Base-by-base conservation (phyloP, 2,113 vertebrate species). In the Sylvietta virens region DNA sequence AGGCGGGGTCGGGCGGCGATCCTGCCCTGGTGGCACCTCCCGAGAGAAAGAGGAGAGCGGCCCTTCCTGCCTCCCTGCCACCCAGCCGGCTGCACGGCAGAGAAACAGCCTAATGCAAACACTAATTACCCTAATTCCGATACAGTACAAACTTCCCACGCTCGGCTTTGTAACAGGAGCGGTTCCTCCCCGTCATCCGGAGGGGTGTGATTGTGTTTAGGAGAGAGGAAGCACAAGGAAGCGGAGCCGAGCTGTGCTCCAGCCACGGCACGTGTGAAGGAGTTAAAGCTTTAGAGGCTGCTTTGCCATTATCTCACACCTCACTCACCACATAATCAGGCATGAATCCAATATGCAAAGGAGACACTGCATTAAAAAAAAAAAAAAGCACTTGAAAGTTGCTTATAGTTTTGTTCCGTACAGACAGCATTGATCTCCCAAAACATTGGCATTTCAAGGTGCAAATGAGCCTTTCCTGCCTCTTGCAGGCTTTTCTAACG, bases 371-470 rank as follows among this genome's bases (percentile, higher is more conserved):
- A 40, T 39, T 24, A 3, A 64, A 61, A 61, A 50, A 61, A 80
- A 54, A 48, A 61, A 77, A 83, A 82, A 18, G 4, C 69, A 22
- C 83, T 82, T 90, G 60, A 58, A 95, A 92, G 85, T 82, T 61
- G 45, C 72, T 62, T 54, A 51, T 80, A 33, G 60, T 84, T 96
- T 81, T 91, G 72, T 74, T 92, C 87, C 54, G 0, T 11, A 2
- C 88, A 88, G 91, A 45, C 91, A 65, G 67, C 95, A 54, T 5
- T 91, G 84, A 91, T 96, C 81, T 88, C 37, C 1, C 27, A 70
- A 89, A 92, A 91, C 73, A 70, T 6, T 73, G 92, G 76, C 93
- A 94, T 82, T 76, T 81, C 86, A 39, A 95, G 93, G 88, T 88
- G 93, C 79, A 84, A 86, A 86, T 82, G 94, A 93, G 90, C 53